Percentiles rank a stretch among this genome's conserved stretches.
Conservation (phyloP, 2,113 vertebrate species). For the Saimiri boliviensis region DNA sequence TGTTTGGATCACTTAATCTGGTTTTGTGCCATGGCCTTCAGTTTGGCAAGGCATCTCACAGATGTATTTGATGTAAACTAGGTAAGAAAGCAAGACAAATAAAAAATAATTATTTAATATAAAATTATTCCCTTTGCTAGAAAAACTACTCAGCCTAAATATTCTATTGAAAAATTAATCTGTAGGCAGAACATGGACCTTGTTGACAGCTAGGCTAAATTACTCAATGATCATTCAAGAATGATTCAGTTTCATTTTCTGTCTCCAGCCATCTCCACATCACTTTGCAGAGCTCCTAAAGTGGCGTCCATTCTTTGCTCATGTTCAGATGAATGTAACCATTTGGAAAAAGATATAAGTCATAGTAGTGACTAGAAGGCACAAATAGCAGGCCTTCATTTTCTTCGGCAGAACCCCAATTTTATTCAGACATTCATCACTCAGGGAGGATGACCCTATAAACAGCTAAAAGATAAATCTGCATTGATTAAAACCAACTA, state of each 20-base stretch:
- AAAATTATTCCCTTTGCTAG: slow-evolving; percentile 21
- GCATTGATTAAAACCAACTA: background rate
- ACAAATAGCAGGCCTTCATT: background rate
- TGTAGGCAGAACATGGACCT: background rate
- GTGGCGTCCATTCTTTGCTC: background rate
- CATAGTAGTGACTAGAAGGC: background rate
- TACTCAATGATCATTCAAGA: background rate
- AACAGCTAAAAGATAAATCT: background rate
- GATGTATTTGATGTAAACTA: slow-evolving; percentile 25
- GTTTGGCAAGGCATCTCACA: slow-evolving; percentile 26
- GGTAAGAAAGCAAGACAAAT: background rate
- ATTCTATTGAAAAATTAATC: slow-evolving; percentile 27
- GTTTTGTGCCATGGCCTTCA: background rate
- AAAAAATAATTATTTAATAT: background rate
- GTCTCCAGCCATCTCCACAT: background rate
- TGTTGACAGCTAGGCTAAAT: background rate
- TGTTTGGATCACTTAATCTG: slow-evolving; percentile 40
- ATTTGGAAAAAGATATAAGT: background rate
- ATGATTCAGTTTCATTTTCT: background rate
- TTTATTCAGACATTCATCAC: slow-evolving; percentile 2
- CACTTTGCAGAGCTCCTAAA: background rate
- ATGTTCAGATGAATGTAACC: background rate
- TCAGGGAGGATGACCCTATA: background rate
- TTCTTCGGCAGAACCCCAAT: background rate
- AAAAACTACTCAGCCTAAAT: background rate